Base-by-base conservation (phyloP, 2,888 invertebrate genomes). In the Nezara viridula region DNA sequence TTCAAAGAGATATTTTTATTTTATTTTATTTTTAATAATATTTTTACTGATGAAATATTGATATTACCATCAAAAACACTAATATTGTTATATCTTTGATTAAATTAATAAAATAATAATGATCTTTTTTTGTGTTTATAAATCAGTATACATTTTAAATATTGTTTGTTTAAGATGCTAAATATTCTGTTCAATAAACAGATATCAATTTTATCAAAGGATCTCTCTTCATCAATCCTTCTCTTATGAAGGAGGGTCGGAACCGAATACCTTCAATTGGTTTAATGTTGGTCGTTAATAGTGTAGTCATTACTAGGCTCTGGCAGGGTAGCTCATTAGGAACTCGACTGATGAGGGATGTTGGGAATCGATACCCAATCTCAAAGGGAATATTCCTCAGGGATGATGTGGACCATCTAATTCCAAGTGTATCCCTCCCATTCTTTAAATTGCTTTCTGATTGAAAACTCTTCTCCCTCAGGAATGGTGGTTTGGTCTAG, bases 341-440 rank as follows among this genome's bases (percentile, higher is more conserved):
- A 16, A 9, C 55, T 32, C 4, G 4, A 14, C 16, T 27, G 66
- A 32, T 32, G 66, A 66, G 66, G 66, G 66, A 55, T 55, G 55
- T 24, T n/a, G 44, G 55, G 55, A 55, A 55, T 66, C 66, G 66
- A 66, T 66, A 66, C 16, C 66, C 66, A 66, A 66, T 66, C 66
- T 66, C 66, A 66, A 66, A 66, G 66, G 32, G 66, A 66, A 66
- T 66, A 66, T 66, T 66, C 66, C 66, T 32, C 16, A 16, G 66
- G 66, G 66, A 32, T 66, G 16, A 66, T 66, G 66, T 32, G 16
- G 66, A 1, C 66, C 66, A 66, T 66, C 66, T 66, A 66, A 66
- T 66, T 66, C 66, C 27, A 66, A 16, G 27, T 66, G 66, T 66
- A 32, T 66, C 66, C 66, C 21, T 14, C 27, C 66, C 16, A 66